Percentiles rank a stretch among this genome's conserved stretches.
Conservation (phyloP, 2,113 vertebrate genomes). For the Mohoua ochrocephala region DNA sequence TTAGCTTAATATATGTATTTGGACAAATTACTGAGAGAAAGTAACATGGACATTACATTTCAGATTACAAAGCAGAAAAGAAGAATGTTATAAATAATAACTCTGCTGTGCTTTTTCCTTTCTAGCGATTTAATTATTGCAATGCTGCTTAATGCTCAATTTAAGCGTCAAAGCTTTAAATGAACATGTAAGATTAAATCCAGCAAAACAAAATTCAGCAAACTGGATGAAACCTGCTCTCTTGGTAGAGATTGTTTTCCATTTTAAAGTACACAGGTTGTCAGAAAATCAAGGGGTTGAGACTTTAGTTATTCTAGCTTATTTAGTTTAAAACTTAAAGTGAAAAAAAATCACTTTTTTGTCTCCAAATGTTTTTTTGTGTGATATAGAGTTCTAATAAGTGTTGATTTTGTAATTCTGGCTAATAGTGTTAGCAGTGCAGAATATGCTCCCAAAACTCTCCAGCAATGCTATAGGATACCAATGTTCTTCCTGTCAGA, state of each 20-base stretch:
- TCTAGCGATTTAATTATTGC: not conserved
- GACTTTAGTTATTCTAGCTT: not conserved
- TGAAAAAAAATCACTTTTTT: accelerated
- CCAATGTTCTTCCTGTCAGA: not conserved
- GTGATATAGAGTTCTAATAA: not conserved
- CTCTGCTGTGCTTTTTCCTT: not conserved
- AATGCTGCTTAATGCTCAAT: not conserved
- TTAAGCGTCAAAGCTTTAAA: not conserved
- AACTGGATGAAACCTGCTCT: not conserved
- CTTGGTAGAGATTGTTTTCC: not conserved
- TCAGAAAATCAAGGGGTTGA: not conserved
- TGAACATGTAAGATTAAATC: not conserved
- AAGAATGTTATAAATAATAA: not conserved
- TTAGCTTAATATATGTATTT: not conserved
- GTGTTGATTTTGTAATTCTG: not conserved
- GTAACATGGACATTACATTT: not conserved
- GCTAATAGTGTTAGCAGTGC: not conserved
- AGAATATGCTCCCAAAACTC: not conserved
- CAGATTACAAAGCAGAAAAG: not conserved
- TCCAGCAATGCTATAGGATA: not conserved
- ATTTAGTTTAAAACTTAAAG: not conserved
- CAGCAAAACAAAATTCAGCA: not conserved
- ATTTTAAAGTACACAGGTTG: not conserved
- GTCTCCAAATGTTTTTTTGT: accelerated
- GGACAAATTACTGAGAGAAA: not conserved